Evolutionary conservation across 2,888 invertebrate genomes (phyloP).

Genomic region (Nemotelus nigrinus): DNA sequence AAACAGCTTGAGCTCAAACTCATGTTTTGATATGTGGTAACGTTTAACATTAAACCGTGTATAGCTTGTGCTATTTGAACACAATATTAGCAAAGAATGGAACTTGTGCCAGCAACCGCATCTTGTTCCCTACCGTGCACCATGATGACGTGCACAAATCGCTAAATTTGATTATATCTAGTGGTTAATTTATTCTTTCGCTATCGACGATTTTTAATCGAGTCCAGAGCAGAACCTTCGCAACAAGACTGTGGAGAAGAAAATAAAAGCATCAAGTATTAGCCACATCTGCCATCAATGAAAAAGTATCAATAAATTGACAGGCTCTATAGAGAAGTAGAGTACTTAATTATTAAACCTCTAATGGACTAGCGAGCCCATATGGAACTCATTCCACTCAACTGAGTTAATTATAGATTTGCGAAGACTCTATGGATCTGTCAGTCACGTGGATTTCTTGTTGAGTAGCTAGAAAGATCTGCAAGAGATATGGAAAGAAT

Average conservation of each 20-base stretch:
- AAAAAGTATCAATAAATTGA: constrained; percentile 36
- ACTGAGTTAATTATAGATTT: constrained; percentile 12
- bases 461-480: too few relatives aligned
- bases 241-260: constrained; percentile 13
- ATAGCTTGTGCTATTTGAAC: too few relatives aligned
- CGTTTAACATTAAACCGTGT: too few relatives aligned
- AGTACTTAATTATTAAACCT: constrained; percentile 24
- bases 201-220: constrained; percentile 46
- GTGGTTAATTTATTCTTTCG: constrained; percentile 47
- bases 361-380: constrained; percentile 14
- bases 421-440: too few relatives aligned
- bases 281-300: constrained; percentile 5
- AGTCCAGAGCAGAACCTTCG: constrained; percentile 11
- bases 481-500: too few relatives aligned
- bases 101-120: constrained; percentile 18
- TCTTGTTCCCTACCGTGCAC: constrained; percentile 11
- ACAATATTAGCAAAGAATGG: background rate
- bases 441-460: too few relatives aligned
- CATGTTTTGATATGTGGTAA: too few relatives aligned
- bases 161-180: constrained; percentile 48
- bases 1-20: too few relatives aligned
- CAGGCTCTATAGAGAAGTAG: constrained; percentile 16
- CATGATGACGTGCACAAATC: constrained; percentile 47
- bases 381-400: constrained; percentile 5
- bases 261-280: constrained; percentile 4